Conservation (phyloP, 1,140 invertebrate genomes). For the Aphelinus certus region DNA sequence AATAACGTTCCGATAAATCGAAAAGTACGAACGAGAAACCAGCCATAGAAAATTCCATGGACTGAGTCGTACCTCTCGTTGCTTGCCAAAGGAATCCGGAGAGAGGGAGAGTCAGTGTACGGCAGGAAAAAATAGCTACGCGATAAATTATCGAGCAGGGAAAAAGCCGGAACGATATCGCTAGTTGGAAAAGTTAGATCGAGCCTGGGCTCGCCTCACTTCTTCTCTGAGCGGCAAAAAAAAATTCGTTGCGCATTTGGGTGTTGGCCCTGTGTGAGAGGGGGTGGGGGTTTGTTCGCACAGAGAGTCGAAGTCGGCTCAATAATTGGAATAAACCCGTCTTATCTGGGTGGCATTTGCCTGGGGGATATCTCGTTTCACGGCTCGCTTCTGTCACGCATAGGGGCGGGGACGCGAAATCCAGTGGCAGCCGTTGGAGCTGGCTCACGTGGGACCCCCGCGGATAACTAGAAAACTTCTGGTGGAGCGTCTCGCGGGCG, state of each 20-base stretch:
- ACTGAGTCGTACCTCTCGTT: too few species aligned
- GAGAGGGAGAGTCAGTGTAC: background rate
- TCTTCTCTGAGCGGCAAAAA: slow-evolving; percentile 1
- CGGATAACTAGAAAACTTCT: slow-evolving; percentile 65
- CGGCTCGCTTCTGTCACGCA: slow-evolving; percentile 64
- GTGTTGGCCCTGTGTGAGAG: background rate
- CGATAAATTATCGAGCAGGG: slow-evolving; percentile 35
- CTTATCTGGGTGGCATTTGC: slow-evolving; percentile 42
- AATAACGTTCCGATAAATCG: too few species aligned
- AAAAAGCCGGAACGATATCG: slow-evolving; percentile 25
- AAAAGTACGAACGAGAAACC: too few species aligned
- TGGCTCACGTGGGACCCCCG: slow-evolving; percentile 38
- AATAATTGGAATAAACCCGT: slow-evolving; percentile 62
- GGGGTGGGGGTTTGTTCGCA: background rate
- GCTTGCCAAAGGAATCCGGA: too few species aligned
- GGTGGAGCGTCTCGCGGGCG: slow-evolving; percentile 1
- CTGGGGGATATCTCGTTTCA: slow-evolving; percentile 61
- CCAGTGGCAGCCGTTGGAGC: too few species aligned
- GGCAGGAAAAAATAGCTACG: slow-evolving; percentile 5
- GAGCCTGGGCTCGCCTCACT: slow-evolving; percentile 20
- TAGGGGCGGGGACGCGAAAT: slow-evolving; percentile 40
- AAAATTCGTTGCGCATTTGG: slow-evolving; percentile 17
- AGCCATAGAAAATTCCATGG: too few species aligned
- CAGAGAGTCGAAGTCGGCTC: slow-evolving; percentile 33
- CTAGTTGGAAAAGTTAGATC: slow-evolving; percentile 40